Base-by-base conservation (phyloP, 2,113 vertebrate genomes). In the Pheucticus melanocephalus region DNA sequence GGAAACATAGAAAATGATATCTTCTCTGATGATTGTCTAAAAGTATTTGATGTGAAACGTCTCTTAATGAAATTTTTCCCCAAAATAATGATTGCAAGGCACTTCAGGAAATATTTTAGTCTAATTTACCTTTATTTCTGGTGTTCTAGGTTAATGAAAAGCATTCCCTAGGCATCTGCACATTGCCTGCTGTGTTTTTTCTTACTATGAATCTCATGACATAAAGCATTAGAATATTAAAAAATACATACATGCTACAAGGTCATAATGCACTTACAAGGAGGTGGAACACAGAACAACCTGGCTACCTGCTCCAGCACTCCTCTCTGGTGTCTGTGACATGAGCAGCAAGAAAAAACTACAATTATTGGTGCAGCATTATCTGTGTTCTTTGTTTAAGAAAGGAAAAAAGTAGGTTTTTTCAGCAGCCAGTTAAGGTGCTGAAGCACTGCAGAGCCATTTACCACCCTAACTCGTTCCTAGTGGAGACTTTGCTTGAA, bases 91-190 rank as follows among this genome's bases (percentile, higher is more conserved):
- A 95, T 88, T 83, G 76, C 61, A 93, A 80, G 90, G 72, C 30
- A 45, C 68, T 96, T 94, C 86, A 86, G 93, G 90, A 94, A 96
- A 90, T 88, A 86, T 75, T 94, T 88, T 94, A 71, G 57, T 88
- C 72, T 83, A 92, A 96, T 96, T 90, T 88, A 82, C 75, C 48
- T 83, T 95, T 94, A 93, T 90, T 94, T 77, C 64, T 53, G 53
- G 37, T 76, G 31, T 86, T 92, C 56, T 78, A 94, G 80, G 76
- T 93, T 93, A 97, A 95, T 93, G 88, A 93, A 93, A 81, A 96
- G 35, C 69, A 90, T 71, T 93, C 60, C 82, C 88, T 70, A 51
- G 64, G 64, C 82, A 96, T 61, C 76, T 83, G 56, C 76, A 78
- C 28, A 47, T 37, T 72, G 51, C 48, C 88, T 86, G n/a, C 76